Evolutionary conservation across 2,888 invertebrate genomes (phyloP), one percentile per base, ranked within the genome.

Genomic region (Ypsolopha sequella): DNA sequence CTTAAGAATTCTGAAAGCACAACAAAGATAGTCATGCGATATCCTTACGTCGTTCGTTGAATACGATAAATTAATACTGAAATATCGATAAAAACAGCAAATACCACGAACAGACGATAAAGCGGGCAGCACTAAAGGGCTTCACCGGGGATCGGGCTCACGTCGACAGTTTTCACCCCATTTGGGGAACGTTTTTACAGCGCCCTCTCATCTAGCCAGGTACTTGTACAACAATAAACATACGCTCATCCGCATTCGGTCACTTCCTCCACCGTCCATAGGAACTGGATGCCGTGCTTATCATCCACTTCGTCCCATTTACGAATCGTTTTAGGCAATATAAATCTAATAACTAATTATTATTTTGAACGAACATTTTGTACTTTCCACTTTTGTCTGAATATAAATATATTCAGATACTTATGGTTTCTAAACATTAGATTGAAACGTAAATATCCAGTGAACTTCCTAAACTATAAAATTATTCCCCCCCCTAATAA

Each of bases 151-250:
- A 67, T 72, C 68, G 66, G 63, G 60, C 64, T 63, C 65, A 63
- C 68, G 71, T 76, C 70, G 70, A 72, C 79, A 77, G 68, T 77
- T 78, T 74, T 73, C 75, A 73, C 73, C 73, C 77, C 70, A 74
- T 76, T 71, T 66, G 65, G 64, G 70, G 66, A 62, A 61, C 60
- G 68, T 75, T 79, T 78, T 78, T 73, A 73, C 68, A 70, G 66
- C 64, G 55, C 56, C 64, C 64, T 61, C 66, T 67, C 62, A 59
- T 55, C 59, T 58, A 52, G 46, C 45, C 38, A 45, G 48, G 43
- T 43, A 43, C 43, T 46, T 58, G 60, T 63, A 59, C 56, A 60
- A 63, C 66, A 65, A 69, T 68, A 67, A 66, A 63, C 62, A 65
- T 60, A 59, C 58, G 59, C 54, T 55, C 52, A 54, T 55, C 54